Conservation (phyloP, 2,888 invertebrate genomes). For the Baronia brevicornis region DNA sequence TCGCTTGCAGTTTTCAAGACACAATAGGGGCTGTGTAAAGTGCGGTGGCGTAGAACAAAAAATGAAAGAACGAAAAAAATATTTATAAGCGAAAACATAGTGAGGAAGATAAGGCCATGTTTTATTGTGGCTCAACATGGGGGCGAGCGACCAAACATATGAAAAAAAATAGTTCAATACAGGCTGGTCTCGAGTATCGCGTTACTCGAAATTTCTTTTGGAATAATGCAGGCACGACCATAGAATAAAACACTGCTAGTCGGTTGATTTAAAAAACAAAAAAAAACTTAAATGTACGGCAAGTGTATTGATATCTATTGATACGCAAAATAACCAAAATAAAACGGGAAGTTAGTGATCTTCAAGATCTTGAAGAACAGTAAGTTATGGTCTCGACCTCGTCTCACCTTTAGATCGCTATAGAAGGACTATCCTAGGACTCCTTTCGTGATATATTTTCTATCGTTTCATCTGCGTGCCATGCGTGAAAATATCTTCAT, state of each 20-base stretch:
- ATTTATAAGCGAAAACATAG: constrained; percentile 59
- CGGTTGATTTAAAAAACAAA: constrained; percentile 6
- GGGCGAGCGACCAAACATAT: constrained; percentile 44
- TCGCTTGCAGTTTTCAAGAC: constrained; percentile 21
- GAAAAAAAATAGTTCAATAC: constrained; percentile 30
- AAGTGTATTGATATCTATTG: too few species aligned
- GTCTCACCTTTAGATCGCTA: too few species aligned
- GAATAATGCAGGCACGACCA: constrained; percentile 17
- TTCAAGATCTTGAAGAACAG: too few species aligned
- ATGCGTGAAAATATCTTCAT: too few species aligned
- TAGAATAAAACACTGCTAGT: constrained; percentile 13
- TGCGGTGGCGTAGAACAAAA: constrained; percentile 45
- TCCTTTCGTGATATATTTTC: too few species aligned
- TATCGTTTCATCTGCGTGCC: too few species aligned
- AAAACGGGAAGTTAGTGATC: too few species aligned
- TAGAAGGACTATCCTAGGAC: too few species aligned
- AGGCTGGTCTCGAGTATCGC: constrained; percentile 27
- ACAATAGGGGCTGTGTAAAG: constrained; percentile 37
- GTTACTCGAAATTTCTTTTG: constrained; percentile 26
- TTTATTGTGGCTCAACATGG: constrained; percentile 53
- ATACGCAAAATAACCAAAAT: too few species aligned
- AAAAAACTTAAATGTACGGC: background rate
- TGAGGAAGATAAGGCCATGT: constrained; percentile 52
- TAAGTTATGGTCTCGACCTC: too few species aligned
- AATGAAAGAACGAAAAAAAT: constrained; percentile 46